Evolutionary conservation across 1,140 invertebrate species (phyloP).

Genomic region (Sipha flava): DNA sequence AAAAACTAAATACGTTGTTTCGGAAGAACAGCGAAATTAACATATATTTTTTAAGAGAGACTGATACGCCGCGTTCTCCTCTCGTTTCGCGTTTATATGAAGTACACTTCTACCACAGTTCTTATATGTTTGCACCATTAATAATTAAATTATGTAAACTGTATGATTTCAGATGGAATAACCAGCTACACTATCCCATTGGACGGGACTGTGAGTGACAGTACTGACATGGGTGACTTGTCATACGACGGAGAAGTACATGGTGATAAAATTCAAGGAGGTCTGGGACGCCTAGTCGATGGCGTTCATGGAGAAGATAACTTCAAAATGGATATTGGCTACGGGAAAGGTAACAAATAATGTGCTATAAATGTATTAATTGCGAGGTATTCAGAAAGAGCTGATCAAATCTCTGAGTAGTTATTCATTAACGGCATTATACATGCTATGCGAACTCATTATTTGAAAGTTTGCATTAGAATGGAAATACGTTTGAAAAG

Average conservation of each 20-base stretch:
- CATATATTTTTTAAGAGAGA: too few relatives aligned
- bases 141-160: too few relatives aligned
- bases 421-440: too few relatives aligned
- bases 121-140: too few relatives aligned
- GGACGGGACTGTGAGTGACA: constrained; percentile 71
- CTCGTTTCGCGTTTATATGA: background rate
- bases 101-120: too few relatives aligned
- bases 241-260: constrained; percentile 76
- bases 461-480: too few relatives aligned
- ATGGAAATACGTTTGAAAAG: too few relatives aligned
- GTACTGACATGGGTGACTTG: constrained; percentile 54
- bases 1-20: too few relatives aligned
- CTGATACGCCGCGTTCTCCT: background rate
- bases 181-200: constrained; percentile 73
- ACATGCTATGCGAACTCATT: too few relatives aligned
- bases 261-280: constrained; percentile 42
- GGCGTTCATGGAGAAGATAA: constrained; percentile 63
- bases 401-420: too few relatives aligned
- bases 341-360: constrained; percentile 39
- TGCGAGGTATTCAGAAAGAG: background rate
- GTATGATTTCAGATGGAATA: constrained; percentile 53
- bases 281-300: constrained; percentile 81
- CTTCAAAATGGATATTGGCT: constrained; percentile 53
- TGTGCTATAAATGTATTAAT: too few relatives aligned
- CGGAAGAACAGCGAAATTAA: too few relatives aligned